Evolutionary conservation across 2,797 vertebrate species (phyloP), one percentile per base, ranked within the genome.

Genomic region (Artibeus lituratus): DNA sequence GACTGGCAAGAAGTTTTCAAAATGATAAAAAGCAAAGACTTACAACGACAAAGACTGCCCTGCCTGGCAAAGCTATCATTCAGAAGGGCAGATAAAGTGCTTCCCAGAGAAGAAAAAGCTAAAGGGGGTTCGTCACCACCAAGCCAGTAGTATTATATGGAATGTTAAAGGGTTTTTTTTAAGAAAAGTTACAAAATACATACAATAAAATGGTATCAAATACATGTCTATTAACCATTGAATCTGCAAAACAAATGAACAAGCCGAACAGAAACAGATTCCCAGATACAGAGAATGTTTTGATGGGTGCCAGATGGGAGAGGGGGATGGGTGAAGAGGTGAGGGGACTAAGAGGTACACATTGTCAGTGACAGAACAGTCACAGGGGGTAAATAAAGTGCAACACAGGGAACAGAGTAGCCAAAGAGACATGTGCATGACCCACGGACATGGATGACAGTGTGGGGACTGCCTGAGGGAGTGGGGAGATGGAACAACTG

Each of bases 351-450:
- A 32, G 14, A 15, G 8, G 62, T 7, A n/a, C 12, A 3, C 7
- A 32, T 0, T 0, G 62, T 16, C 14, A 65, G 26, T 7, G 15
- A 15, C 29, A 3, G 62, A 0, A 15, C 26, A 3, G 29, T 16
- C 62, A 7, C 11, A 29, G 62, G 14, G 18, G 8, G 62, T 32
- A 11, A 16, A n/a, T 16, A 2, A 15, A 7, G 59, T 3, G 24
- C 59, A 16, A 14, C 59, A 32, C 59, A 32, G 29, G 5, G 62
- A 8, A 15, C 14, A n/a, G 62, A 65, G 29, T 0, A 65, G 62
- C 62, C 32, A 8, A 5, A n/a, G 29, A 11, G 32, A 16, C 26
- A 1, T 15, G 5, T n/a, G 62, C 32, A 7, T 6, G 62, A 8
- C 62, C 15, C 14, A 1, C 2, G 6, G 32, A n/a, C 62, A 3